A percentile compares a stretch with the other conserved stretches of the same genome.
Conservation (phyloP, 2,888 invertebrate genomes). For the Pheosia gnoma region DNA sequence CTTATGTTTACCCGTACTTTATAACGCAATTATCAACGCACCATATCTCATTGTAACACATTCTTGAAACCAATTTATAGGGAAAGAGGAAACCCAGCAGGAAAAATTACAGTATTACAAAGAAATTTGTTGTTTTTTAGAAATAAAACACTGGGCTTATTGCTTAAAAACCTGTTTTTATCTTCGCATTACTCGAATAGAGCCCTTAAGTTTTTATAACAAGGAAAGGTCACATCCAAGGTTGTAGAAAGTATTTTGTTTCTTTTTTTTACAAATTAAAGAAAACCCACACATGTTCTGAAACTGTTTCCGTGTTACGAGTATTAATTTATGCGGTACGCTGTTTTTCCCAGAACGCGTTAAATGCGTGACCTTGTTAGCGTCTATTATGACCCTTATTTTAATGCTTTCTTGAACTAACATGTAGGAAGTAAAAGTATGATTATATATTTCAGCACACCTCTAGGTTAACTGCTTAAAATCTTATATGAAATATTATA, state of each 20-base stretch:
- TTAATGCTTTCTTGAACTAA: constrained; percentile 16
- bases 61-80: constrained; percentile 19
- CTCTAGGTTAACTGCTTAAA: too few relatives aligned
- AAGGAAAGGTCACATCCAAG: constrained; percentile 37
- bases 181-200: constrained; percentile 28
- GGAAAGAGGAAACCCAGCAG: constrained; percentile 23
- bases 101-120: constrained; percentile 14
- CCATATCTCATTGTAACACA: not conserved
- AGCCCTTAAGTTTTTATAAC: constrained; percentile 1
- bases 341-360: constrained; percentile 30
- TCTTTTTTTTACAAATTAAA: constrained; percentile 32
- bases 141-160: constrained; percentile 18
- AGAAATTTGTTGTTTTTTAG: constrained; percentile 23
- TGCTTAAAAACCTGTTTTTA: constrained; percentile 19
- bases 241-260: constrained; percentile 41
- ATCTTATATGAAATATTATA: not conserved
- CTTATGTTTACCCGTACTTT: not conserved
- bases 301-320: constrained; percentile 11
- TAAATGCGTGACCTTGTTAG: constrained; percentile 22
- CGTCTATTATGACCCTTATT: constrained; percentile 29
- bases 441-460: not conserved
- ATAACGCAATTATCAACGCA: not conserved
- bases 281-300: constrained; percentile 32
- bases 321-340: constrained; percentile 1
- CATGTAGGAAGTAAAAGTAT: constrained; percentile 15